Evolutionary conservation across 2,888 invertebrate genomes (phyloP).

Genomic region (Pristionchus exspectatus): DNA sequence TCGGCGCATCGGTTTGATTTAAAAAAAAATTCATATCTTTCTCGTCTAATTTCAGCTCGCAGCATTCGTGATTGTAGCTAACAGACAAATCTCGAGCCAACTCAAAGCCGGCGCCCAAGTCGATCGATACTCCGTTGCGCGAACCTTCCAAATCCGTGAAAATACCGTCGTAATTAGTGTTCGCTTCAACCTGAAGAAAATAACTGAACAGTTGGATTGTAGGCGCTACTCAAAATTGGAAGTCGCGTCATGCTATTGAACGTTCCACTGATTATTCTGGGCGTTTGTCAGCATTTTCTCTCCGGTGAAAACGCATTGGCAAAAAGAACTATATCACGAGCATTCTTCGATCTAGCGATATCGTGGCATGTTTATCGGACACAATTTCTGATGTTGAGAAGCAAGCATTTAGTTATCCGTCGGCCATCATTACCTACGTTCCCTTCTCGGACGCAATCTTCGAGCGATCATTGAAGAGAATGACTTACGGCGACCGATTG

Average conservation of each 20-base stretch:
- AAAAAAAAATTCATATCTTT: too few species aligned
- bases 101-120: background rate
- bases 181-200: too few species aligned
- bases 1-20: background rate
- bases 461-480: background rate
- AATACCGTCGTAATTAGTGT: background rate
- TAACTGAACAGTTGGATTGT: background rate
- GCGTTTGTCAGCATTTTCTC: background rate
- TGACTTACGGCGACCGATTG: background rate
- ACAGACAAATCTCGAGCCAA: background rate
- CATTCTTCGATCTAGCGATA: background rate
- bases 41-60: background rate
- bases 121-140: background rate
- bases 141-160: slow-evolving; percentile 16
- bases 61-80: background rate
- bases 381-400: background rate
- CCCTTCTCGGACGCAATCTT: background rate
- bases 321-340: background rate
- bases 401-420: background rate
- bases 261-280: background rate
- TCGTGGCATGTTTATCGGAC: background rate
- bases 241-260: background rate
- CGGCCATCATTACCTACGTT: background rate
- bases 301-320: background rate
- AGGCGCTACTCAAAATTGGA: background rate